A percentile compares a stretch with the other conserved stretches of the same genome.
phyloP scores from a whole-genome alignment of 2,113 vertebrate species.

The Corynorhinus townsendii region DNA sequence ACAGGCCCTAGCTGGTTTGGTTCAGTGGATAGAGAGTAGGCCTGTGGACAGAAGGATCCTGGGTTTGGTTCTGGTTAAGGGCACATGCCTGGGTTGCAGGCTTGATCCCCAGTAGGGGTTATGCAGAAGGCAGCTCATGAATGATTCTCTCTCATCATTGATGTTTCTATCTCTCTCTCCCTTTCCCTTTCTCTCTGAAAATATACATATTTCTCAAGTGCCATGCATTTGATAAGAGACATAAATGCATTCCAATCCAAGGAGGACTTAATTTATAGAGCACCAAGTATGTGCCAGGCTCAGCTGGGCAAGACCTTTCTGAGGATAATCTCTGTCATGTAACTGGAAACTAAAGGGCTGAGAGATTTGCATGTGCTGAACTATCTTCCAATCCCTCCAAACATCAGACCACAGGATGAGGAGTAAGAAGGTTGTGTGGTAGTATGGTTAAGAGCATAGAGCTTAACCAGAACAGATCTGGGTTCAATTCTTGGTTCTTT shows the following conservation, averaged over 20 bases:
- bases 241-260: conserved; percentile 36
- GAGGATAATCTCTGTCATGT: not conserved
- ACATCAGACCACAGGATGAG: not conserved
- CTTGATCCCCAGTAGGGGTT: too few species aligned
- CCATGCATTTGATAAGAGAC: conserved; percentile 8
- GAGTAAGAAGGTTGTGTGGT: not conserved
- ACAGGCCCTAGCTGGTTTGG: not conserved
- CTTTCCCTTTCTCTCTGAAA: too few species aligned
- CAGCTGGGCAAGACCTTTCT: conserved; percentile 3
- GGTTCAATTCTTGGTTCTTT: not conserved
- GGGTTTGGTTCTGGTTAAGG: too few species aligned
- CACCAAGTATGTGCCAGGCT: not conserved
- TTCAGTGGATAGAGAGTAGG: too few species aligned
- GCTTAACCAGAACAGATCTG: not conserved
- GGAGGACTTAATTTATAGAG: conserved; percentile 19
- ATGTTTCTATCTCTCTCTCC: too few species aligned
- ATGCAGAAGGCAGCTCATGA: too few species aligned
- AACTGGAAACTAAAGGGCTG: not conserved
- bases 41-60: too few species aligned
- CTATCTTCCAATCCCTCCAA: not conserved
- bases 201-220: too few species aligned
- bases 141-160: too few species aligned
- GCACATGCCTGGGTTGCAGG: too few species aligned
- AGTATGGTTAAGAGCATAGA: not conserved
- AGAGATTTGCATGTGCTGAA: not conserved